These are phyloP conservation scores for Triops longicaudatus DNA, from an alignment of 1,140 invertebrate genomes.

Conservation along the genomic window DNA sequence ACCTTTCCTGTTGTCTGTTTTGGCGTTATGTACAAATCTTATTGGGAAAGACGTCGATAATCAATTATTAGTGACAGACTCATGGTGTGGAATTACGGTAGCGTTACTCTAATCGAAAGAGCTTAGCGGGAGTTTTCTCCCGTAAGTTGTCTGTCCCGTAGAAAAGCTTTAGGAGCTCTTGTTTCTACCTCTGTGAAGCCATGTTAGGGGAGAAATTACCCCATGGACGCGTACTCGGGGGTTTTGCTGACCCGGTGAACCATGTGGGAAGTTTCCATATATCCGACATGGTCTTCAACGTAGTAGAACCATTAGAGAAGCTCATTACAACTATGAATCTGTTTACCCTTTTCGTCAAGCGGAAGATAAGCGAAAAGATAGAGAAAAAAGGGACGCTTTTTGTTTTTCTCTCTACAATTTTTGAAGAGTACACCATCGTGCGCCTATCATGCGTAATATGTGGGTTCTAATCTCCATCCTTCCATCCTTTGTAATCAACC, in stretches of 20 bases:
- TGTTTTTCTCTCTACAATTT: neutral
- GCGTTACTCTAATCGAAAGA: neutral
- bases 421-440: neutral
- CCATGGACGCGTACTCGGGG: neutral
- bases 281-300: neutral
- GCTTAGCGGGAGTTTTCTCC: neutral
- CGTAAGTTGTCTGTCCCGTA: neutral
- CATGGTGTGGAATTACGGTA: no score
- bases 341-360: neutral
- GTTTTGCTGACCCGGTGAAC: neutral
- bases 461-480: neutral
- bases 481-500: no score
- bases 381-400: neutral
- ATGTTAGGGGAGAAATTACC: neutral
- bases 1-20: no score
- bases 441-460: neutral
- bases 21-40: no score
- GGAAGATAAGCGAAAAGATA: neutral
- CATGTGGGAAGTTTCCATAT: constrained; percentile 2
- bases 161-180: neutral
- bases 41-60: no score
- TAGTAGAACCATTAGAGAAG: neutral
- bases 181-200: neutral
- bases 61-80: no score
- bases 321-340: neutral